phyloP scores from a whole-genome alignment of 2,888 invertebrate species.

The Eupithecia dodoneata region DNA sequence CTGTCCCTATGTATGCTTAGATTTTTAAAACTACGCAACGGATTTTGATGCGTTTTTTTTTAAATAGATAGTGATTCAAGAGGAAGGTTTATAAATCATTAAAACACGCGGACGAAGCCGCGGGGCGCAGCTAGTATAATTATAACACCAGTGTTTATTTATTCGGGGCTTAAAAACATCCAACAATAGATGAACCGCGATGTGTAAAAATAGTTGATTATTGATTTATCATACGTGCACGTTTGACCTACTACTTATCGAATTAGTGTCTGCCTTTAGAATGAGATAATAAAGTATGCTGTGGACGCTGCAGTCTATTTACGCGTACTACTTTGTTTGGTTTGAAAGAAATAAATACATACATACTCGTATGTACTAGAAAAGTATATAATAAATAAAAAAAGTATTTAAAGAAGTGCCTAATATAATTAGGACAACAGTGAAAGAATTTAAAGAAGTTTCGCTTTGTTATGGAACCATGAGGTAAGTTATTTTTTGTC shows the following conservation, averaged over 20 bases:
- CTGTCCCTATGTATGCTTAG: no score
- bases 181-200: not conserved
- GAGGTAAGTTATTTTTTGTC: not conserved
- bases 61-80: no score
- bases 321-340: not conserved
- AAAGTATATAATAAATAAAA: not conserved
- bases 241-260: slow-evolving; percentile 32
- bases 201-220: slow-evolving; percentile 21
- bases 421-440: not conserved
- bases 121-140: no score
- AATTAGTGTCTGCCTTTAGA: slow-evolving; percentile 18
- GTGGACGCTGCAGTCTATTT: not conserved
- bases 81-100: no score
- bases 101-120: no score
- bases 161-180: not conserved
- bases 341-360: not conserved
- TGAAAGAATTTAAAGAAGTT: not conserved
- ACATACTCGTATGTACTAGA: not conserved
- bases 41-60: no score
- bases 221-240: slow-evolving; percentile 20
- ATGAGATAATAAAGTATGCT: not conserved
- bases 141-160: no score
- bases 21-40: no score
- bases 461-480: not conserved
- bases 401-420: not conserved